Evolutionary conservation across 2,797 vertebrate genomes (phyloP).

Genomic region (Falco novaeseelandiae): DNA sequence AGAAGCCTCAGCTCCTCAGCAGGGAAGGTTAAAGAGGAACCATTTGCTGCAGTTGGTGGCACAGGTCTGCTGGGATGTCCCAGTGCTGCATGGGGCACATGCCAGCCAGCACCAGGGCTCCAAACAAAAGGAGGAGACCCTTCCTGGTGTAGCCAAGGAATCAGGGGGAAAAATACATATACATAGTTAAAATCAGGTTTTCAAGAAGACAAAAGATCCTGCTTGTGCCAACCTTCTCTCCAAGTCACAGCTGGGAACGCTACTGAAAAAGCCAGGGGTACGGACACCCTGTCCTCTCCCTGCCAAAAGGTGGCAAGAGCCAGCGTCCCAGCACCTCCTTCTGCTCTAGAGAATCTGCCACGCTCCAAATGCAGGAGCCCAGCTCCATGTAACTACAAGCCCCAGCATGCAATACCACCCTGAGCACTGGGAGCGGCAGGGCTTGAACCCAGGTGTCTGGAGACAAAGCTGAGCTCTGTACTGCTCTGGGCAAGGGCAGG

Average conservation of each 20-base stretch:
- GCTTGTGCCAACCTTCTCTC: neutral
- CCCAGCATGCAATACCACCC: neutral
- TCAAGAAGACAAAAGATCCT: neutral
- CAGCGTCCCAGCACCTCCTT: neutral
- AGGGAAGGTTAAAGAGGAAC: neutral
- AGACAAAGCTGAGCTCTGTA: neutral
- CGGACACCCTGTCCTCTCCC: neutral
- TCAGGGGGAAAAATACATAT: neutral
- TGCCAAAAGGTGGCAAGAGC: neutral
- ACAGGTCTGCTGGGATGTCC: neutral
- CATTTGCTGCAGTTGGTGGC: neutral
- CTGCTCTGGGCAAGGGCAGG: conserved; percentile 22
- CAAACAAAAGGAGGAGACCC: neutral
- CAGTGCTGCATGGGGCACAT: accelerated
- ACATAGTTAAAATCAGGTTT: neutral
- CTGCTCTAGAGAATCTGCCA: neutral
- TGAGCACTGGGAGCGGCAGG: neutral
- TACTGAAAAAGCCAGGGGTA: neutral
- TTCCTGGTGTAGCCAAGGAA: neutral
- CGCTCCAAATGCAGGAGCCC: accelerated
- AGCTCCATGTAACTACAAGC: neutral
- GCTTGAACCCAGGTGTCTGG: neutral
- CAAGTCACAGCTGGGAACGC: neutral
- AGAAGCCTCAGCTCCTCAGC: neutral
- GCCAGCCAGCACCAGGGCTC: neutral